phyloP scores from a whole-genome alignment of 2,888 invertebrate genomes.

The Sepioteuthis lessoniana region DNA sequence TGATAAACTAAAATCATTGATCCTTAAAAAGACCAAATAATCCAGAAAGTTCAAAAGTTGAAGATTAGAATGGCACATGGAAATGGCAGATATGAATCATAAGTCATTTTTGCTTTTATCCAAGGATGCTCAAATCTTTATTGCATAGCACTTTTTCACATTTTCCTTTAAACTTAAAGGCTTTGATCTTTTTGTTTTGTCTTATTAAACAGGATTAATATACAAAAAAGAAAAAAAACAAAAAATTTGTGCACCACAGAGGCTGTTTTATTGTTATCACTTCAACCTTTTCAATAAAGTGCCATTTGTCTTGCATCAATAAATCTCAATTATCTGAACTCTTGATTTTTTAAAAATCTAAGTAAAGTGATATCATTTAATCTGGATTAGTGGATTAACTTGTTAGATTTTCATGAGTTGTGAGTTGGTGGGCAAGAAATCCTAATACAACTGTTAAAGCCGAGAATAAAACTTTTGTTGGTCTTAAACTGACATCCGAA shows the following conservation, averaged over 20 bases:
- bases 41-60: no score
- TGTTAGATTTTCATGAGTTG: neutral
- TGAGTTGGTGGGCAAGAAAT: neutral
- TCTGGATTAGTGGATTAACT: neutral
- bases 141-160: neutral
- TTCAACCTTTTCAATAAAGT: neutral
- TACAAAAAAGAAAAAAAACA: neutral
- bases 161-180: neutral
- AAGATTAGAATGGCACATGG: no score
- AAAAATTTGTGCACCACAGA: neutral
- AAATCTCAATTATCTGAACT: neutral
- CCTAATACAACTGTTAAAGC: no score
- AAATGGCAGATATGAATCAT: no score
- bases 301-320: slow-evolving; percentile 33
- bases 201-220: neutral
- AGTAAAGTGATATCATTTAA: neutral
- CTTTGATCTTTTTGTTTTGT: neutral
- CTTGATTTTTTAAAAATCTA: neutral
- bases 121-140: no score
- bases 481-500: no score
- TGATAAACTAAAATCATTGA: no score
- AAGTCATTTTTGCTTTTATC: no score
- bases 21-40: no score
- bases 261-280: neutral
- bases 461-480: no score